Conservation (phyloP, 1,140 invertebrate species). For the Mycetomoellerius zeteki region DNA sequence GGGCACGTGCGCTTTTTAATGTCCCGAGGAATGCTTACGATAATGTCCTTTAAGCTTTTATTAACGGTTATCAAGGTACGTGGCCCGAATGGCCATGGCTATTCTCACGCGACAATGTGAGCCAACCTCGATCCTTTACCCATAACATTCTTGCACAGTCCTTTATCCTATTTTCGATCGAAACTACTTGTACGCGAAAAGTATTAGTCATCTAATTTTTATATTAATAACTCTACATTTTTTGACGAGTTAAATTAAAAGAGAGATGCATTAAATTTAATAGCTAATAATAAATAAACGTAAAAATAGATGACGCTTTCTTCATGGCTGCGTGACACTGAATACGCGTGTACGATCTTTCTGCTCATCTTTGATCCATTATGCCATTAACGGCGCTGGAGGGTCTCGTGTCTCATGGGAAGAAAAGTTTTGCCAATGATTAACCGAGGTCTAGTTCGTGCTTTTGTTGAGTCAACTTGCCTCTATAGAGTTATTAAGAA, state of each 20-base stretch:
- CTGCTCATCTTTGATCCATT: conserved; percentile 75
- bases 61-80: conserved; percentile 85
- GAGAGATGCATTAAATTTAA: background rate
- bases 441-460: conserved; percentile 76
- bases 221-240: background rate
- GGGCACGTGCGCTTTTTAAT: conserved; percentile 87
- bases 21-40: conserved; percentile 84
- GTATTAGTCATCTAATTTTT: background rate
- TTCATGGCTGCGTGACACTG: background rate
- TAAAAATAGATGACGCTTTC: conserved; percentile 14
- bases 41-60: conserved; percentile 87
- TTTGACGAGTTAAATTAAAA: background rate
- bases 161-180: conserved; percentile 20
- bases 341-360: conserved; percentile 30
- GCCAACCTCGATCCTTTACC: conserved; percentile 38
- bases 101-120: conserved; percentile 75
- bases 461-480: conserved; percentile 66
- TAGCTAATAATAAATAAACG: background rate
- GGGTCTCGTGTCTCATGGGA: conserved; percentile 77
- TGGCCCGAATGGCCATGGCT: conserved; percentile 83
- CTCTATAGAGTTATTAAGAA: conserved; percentile 64
- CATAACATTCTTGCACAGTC: background rate
- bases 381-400: conserved; percentile 77
- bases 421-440: conserved; percentile 84
- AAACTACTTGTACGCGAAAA: background rate